These are phyloP conservation scores for Plumapathes pennacea DNA, from an alignment of 92 coral and sea anemone genomes.

Conservation along the genomic window DNA sequence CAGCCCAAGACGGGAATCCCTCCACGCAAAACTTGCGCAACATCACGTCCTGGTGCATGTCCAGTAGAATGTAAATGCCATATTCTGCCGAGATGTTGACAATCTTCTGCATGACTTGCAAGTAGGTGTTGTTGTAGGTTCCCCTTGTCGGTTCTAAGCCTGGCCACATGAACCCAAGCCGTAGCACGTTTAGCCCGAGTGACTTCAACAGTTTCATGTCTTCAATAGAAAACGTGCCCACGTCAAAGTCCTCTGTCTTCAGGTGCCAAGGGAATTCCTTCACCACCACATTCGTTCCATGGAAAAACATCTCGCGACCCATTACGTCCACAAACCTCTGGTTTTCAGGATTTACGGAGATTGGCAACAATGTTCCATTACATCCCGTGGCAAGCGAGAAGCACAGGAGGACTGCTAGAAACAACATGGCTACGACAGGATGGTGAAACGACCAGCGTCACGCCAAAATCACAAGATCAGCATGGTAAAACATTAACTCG, in stretches of 20 bases:
- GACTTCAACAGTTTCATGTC: conserved; percentile 92
- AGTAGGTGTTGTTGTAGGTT: conserved; percentile 79
- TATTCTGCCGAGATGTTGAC: conserved; percentile 78
- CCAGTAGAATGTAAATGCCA: conserved; percentile 85
- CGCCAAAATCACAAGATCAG: too few species aligned
- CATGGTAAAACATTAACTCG: too few species aligned
- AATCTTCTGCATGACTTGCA: conserved; percentile 68
- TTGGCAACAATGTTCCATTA: too few species aligned
- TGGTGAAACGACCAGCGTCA: too few species aligned
- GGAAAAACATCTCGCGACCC: conserved; percentile 85
- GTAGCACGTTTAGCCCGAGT: conserved; percentile 86
- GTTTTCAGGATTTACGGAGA: conserved; percentile 73
- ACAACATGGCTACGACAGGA: too few species aligned
- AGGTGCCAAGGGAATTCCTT: conserved; percentile 97
- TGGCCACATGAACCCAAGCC: conserved; percentile 98
- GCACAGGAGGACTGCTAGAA: too few species aligned
- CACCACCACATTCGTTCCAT: conserved; percentile 93
- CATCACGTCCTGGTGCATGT: conserved; percentile 97
- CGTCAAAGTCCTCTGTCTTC: conserved; percentile 68
- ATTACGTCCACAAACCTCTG: conserved; percentile 72
- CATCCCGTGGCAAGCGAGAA: too few species aligned
- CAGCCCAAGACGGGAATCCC: conserved; percentile 97
- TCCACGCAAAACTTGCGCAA: conserved; percentile 91
- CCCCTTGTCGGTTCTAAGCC: conserved; percentile 89
- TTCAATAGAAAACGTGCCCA: conserved; percentile 82